phyloP scores from a whole-genome alignment of 2,888 invertebrate genomes.

The Oscheius sp. region DNA sequence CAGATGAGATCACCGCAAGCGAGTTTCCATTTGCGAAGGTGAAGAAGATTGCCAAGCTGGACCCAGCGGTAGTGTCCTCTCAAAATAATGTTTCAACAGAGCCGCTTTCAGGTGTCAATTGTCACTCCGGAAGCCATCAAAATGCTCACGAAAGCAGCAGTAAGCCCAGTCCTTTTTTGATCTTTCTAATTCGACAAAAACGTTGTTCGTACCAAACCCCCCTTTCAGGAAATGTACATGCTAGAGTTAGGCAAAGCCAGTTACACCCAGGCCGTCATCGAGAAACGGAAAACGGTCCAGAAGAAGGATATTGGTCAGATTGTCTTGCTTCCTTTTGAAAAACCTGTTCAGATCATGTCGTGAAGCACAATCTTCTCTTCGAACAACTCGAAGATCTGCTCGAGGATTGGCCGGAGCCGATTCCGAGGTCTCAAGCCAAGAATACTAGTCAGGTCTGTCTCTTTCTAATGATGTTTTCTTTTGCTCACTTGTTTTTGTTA shows the following conservation, averaged over 20 bases:
- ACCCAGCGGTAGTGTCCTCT: slow-evolving; percentile 47
- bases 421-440: slow-evolving; percentile 6
- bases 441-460: not conserved
- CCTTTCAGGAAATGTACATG: slow-evolving; percentile 61
- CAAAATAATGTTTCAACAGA: not conserved
- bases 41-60: slow-evolving; percentile 51
- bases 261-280: slow-evolving; percentile 56
- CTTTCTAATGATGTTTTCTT: not conserved
- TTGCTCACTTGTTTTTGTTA: not conserved
- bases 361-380: slow-evolving; percentile 57
- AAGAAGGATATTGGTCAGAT: slow-evolving; percentile 61
- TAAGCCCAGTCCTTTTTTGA: slow-evolving; percentile 30
- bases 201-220: not conserved
- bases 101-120: slow-evolving; percentile 35
- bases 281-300: slow-evolving; percentile 62
- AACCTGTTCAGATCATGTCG: slow-evolving; percentile 56
- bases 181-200: not conserved
- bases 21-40: slow-evolving; percentile 53
- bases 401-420: slow-evolving; percentile 65
- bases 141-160: slow-evolving; percentile 60
- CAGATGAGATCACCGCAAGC: slow-evolving; percentile 30
- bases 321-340: not conserved
- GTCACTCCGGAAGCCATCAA: slow-evolving; percentile 58
- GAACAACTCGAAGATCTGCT: slow-evolving; percentile 66
- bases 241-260: slow-evolving; percentile 57